phyloP scores from a whole-genome alignment of 2,888 invertebrate genomes.

The Macaria notata region DNA sequence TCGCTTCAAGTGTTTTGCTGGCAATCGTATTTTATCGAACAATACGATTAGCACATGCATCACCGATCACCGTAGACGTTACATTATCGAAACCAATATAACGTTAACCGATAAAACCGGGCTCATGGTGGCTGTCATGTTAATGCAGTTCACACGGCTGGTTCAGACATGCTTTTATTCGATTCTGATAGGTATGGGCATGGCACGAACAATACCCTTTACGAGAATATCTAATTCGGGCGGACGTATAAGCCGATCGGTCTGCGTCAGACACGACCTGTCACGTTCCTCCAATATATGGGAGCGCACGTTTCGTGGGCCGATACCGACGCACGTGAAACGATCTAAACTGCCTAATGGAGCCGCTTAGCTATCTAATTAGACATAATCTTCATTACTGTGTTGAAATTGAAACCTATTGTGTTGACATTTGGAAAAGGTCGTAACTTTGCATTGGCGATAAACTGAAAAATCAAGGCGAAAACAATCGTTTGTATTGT shows the following conservation, averaged over 20 bases:
- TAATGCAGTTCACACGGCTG: constrained; percentile 27
- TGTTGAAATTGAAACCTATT: constrained; percentile 10
- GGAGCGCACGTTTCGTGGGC: constrained; percentile 34
- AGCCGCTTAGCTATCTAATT: constrained; percentile 46
- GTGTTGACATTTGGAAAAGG: constrained; percentile 13
- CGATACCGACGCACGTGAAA: constrained; percentile 44
- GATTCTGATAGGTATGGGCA: constrained; percentile 13
- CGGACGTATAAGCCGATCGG: constrained; percentile 35
- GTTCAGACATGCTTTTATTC: constrained; percentile 16
- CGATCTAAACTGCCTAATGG: constrained; percentile 38
- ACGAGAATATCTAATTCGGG: constrained; percentile 23
- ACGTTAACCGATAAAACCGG: constrained; percentile 14
- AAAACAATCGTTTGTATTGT: constrained; percentile 22
- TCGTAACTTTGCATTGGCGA: constrained; percentile 6
- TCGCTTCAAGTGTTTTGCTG: constrained; percentile 26
- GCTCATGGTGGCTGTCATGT: constrained; percentile 7
- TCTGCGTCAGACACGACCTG: constrained; percentile 41
- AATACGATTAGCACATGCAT: constrained; percentile 43
- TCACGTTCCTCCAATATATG: constrained; percentile 44
- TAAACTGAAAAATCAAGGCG: constrained; percentile 13
- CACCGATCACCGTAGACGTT: constrained; percentile 22
- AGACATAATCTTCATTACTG: constrained; percentile 32
- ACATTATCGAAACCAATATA: constrained; percentile 22
- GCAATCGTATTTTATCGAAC: constrained; percentile 36
- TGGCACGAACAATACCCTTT: constrained; percentile 24